Evolutionary conservation across 2,888 invertebrate species (phyloP), one percentile per base, ranked within the genome.

Genomic region (Sinohyriopsis cumingii): DNA sequence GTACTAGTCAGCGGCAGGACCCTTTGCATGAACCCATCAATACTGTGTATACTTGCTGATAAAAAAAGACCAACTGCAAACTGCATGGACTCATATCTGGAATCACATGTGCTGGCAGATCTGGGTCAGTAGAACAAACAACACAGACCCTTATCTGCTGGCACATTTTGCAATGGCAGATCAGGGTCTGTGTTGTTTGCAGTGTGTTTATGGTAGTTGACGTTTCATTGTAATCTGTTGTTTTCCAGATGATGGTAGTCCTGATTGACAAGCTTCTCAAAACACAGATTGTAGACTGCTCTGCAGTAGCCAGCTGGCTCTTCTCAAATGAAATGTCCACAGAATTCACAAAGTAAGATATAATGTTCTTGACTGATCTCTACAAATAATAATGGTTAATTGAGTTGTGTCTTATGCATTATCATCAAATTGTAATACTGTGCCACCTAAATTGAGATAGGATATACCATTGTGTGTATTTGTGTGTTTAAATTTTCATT

Each of bases 281-380:
- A 91, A 97, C 97, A 33, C 97, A 98, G 91, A 95, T 99, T 67
- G 95, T 99, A 66, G 97, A 98, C 89, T 98, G 98, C 89, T 95
- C 96, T 68, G 95, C 98, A 0, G 98, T 99, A 20, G 98, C 98
- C 63, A 97, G 96, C 81, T 99, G 98, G 98, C 94, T 98, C 76
- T 99, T 99, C 91, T 96, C 97, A 7, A 95, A 95, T 90, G 95
- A 96, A 89, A 97, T 98, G 97, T 93, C 93, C 24, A 91, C 93
- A 0, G 96, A 95, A 90, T 98, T 98, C 90, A 97, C 97, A 0
- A 93, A 93, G 93, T 93, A 86, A 85, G 72, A 56, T 28, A n/a
- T 12, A 60, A 2, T n/a, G 28, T 62, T n/a, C 25, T 25, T 53
- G 62, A 18, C 54, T 64, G 19, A 28, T 20, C 24, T 63, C 0